Base-by-base conservation (phyloP, 2,113 vertebrate species). In the Euleptes europaea region DNA sequence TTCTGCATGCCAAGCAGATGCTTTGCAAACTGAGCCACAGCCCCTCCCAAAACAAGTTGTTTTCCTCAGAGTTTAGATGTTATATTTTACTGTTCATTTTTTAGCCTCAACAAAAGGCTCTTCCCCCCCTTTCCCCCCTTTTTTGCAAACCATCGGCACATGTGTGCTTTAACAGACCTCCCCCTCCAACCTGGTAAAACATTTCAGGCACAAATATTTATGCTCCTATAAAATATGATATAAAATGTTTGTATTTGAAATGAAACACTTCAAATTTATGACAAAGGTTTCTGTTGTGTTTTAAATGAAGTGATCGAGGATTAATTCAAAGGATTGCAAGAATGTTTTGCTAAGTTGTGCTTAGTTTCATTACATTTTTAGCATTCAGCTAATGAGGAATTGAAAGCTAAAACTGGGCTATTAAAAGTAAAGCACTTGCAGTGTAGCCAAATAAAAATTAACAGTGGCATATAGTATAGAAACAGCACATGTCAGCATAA, bases 171-270 rank as follows among this genome's bases (percentile, higher is more conserved):
- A 19, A 26, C 69, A n/a, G 76, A 57, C 28, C 66, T 51, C n/a
- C 12, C 47, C 67, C 57, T 33, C 75, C 60, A 26, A 7, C 60
- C 19, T 28, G 9, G 4, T 67, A 40, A 92, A 94, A 44, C 82
- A 73, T 38, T 78, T 65, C 28, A 19, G 92, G 57, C 38, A 83
- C 54, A 15, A 33, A 84, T 91, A 84, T 89, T 92, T 88, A 35
- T 81, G 87, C 69, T 44, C 70, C 60, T 82, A 1, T 75, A 75
- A 69, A 88, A 2, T 8, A 3, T 44, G 10, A 73, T 86, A 60
- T 85, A 90, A 90, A 86, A 91, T 47, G 80, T 79, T 7, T 87
- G 47, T 84, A 28, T 94, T 93, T 93, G 94, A 91, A 85, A 91
- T 66, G n/a, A 51, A 87, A 70, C 2, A n/a, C 4, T 83, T 89